Conservation (phyloP, 2,888 invertebrate genomes). For the Lissonota sp. region DNA sequence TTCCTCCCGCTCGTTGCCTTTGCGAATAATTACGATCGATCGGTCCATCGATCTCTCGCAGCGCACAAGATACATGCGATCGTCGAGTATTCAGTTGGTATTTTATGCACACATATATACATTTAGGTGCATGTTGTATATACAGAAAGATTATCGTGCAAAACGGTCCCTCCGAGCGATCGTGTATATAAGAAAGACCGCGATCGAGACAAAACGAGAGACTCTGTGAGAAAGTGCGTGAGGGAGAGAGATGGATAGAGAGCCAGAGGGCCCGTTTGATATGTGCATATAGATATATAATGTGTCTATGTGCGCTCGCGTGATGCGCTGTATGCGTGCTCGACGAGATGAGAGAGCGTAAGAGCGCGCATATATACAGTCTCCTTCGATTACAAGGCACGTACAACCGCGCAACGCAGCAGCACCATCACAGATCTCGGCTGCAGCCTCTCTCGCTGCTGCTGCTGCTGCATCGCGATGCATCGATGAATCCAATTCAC, state of each 20-base stretch:
- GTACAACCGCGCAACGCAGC: constrained; percentile 70
- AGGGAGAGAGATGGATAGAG: constrained; percentile 32
- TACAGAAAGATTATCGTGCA: constrained; percentile 49
- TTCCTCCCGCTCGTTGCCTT: constrained; percentile 28
- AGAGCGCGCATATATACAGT: background rate
- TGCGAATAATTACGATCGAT: constrained; percentile 60
- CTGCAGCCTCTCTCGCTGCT: constrained; percentile 37
- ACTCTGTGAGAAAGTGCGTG: constrained; percentile 47
- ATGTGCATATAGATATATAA: constrained; percentile 6
- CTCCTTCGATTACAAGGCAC: constrained; percentile 78
- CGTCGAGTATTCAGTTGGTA: background rate
- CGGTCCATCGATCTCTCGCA: constrained; percentile 56
- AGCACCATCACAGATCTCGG: constrained; percentile 70
- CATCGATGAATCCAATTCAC: constrained; percentile 36
- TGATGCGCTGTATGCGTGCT: constrained; percentile 7
- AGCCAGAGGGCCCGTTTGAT: background rate
- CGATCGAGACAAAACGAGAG: constrained; percentile 50
- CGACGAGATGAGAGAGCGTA: no score
- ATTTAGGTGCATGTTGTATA: constrained; percentile 30
- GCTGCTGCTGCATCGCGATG: constrained; percentile 50
- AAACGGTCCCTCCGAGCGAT: constrained; percentile 50
- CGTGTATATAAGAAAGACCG: constrained; percentile 48
- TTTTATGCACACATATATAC: background rate
- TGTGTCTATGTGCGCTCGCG: background rate
- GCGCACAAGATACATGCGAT: constrained; percentile 25